Base-by-base conservation (phyloP, 2,888 invertebrate genomes). In the Chouioia cunea region DNA sequence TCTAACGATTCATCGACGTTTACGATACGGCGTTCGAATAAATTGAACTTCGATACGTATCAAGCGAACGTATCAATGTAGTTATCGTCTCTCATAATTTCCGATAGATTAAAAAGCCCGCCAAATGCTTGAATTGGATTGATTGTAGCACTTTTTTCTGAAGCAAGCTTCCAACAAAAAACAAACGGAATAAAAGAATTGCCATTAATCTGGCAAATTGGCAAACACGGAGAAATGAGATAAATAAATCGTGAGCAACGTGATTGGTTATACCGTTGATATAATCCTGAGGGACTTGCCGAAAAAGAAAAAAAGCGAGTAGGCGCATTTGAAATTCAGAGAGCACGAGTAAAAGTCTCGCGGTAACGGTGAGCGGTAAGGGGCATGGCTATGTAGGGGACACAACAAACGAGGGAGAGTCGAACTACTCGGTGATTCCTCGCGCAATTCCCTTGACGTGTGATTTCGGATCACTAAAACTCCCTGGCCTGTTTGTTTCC, bases 191-290 rank as follows among this genome's bases (percentile, higher is more conserved):
- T 2, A 22, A 18, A 20, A 53, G 52, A 65, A 65, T 27, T n/a
- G n/a, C 52, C 66, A 66, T 59, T 66, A 66, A 66, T 59, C 66
- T 66, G 53, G 46, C 59, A 65, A 58, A 65, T 65, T 44, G 10
- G 65, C 50, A 36, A 48, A 48, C 56, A 56, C 64, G 27, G 47
- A 47, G 48, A 65, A 50, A 65, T 23, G 65, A 58, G 58, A 58
- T 65, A 65, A 65, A 65, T 65, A 65, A 59, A 59, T 65, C 47
- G 23, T 56, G 54, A 46, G 53, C 56, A 53, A 22, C 44, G 53
- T 12, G 27, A 16, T 47, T 53, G 66, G 15, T 27, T 16, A 15
- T 22, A 23, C 20, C 43, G 27, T 16, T 54, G 46, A 53, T 18
- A 27, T 18, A n/a, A n/a, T 59, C 66, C 59, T 47, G 4, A 36